Evolutionary conservation across 2,888 invertebrate genomes (phyloP), one percentile per base, ranked within the genome.

Genomic region (Dicycla oo): DNA sequence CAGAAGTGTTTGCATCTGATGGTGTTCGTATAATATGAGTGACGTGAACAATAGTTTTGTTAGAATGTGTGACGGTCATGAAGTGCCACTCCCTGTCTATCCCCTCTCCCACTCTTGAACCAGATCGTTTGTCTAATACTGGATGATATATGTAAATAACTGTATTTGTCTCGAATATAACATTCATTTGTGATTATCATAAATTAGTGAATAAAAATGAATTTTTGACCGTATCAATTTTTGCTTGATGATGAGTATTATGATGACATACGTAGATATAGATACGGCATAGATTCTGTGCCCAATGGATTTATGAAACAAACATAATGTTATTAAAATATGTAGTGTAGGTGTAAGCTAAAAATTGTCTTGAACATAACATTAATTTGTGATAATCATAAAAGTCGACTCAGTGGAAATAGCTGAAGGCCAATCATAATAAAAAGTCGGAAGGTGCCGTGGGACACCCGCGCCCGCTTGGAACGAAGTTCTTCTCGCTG

Each of bases 311-410:
- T 10, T 34, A 6, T 18, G 23, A 43, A 56, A 43, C 26, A 38
- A 23, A 5, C 64, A 30, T 63, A 2, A 34, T 18, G 20, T 26
- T 30, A 8, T 26, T 15, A n/a, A n/a, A n/a, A 23, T 20, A 38
- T 38, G 8, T 38, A 34, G 40, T 40, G 15, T 40, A 56, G 15
- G 3, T 34, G 18, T 56, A 64, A 6, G 8, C 7, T 13, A 34
- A 23, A 38, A 6, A n/a, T 38, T 53, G 57, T 38, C 51, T 47
- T 20, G 18, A 53, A 53, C 15, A 7, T 20, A 43, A 49, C 26
- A 56, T 11, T 54, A 30, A 56, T 75, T 62, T 75, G 54, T 73
- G 47, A 56, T 75, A n/a, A 56, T 66, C 43, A 49, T 34, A 30
- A 56, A 68, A 71, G 18, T n/a, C 15, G 8, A 45, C 23, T 20